Evolutionary conservation across 2,888 invertebrate species (phyloP).

Genomic region (Callimorpha dominula): DNA sequence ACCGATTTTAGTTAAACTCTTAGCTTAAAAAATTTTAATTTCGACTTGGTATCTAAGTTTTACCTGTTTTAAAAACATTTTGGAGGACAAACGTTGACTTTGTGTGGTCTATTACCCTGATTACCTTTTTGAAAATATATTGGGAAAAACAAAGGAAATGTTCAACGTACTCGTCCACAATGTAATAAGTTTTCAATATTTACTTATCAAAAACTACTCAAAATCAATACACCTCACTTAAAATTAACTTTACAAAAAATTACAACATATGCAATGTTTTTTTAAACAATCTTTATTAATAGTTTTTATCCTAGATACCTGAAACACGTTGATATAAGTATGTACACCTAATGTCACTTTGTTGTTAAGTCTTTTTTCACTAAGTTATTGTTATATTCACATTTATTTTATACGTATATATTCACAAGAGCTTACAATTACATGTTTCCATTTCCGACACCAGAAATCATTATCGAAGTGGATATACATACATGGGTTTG

Average conservation of each 20-base stretch:
- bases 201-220: conserved; percentile 86
- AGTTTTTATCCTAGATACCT: conserved; percentile 60
- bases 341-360: conserved; percentile 71
- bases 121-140: conserved; percentile 69
- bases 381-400: conserved; percentile 85
- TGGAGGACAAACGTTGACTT: conserved; percentile 42
- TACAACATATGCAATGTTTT: conserved; percentile 73
- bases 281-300: conserved; percentile 53
- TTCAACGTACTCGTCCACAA: conserved; percentile 74
- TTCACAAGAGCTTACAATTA: conserved; percentile 72
- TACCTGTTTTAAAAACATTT: not conserved
- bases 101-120: conserved; percentile 79
- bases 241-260: conserved; percentile 82
- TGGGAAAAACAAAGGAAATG: conserved; percentile 34
- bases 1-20: not conserved
- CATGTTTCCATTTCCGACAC: conserved; percentile 59
- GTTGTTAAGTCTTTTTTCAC: conserved; percentile 74
- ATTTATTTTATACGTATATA: conserved; percentile 65
- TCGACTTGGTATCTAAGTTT: not conserved
- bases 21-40: not conserved
- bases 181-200: conserved; percentile 76
- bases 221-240: conserved; percentile 78
- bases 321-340: conserved; percentile 76
- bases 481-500: conserved; percentile 29
- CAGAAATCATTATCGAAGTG: conserved; percentile 45